These are phyloP conservation scores for Hippocampus mohnikei DNA, from an alignment of 2,113 vertebrate genomes.

Conservation along the genomic window DNA sequence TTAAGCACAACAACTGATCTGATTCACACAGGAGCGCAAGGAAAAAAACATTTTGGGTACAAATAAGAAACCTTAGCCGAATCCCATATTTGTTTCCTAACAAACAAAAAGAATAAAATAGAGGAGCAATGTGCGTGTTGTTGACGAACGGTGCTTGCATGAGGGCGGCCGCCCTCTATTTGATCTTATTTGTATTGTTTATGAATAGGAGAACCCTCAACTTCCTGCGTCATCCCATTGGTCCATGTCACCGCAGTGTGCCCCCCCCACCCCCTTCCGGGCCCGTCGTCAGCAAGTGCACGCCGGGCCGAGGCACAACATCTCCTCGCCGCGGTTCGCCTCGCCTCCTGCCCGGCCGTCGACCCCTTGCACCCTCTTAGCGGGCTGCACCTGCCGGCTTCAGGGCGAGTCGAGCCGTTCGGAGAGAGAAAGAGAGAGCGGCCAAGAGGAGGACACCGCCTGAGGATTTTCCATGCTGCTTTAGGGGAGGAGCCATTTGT, in stretches of 20 bases:
- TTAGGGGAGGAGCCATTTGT: constrained; percentile 72
- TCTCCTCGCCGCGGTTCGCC: constrained; percentile 26
- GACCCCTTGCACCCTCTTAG: background rate
- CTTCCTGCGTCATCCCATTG: constrained; percentile 60
- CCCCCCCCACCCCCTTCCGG: constrained; percentile 19
- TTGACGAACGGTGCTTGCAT: too few species aligned
- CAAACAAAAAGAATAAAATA: too few species aligned
- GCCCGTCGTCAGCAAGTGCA: constrained; percentile 22
- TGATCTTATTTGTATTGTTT: constrained; percentile 8
- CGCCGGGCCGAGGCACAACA: constrained; percentile 22
- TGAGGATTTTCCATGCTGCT: constrained; percentile 53
- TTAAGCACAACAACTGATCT: too few species aligned
- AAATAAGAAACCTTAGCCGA: too few species aligned
- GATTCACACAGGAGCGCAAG: too few species aligned
- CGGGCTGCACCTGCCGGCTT: constrained; percentile 6
- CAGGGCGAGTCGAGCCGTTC: background rate
- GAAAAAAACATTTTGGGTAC: too few species aligned
- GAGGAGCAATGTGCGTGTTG: too few species aligned
- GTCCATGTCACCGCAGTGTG: constrained; percentile 56
- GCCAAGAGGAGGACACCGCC: constrained; percentile 33
- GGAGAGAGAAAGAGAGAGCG: background rate
- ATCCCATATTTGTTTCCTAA: too few species aligned
- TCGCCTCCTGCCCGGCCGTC: constrained; percentile 9
- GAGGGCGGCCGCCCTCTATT: background rate
- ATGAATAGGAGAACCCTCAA: constrained; percentile 54